Evolutionary conservation across 2,113 vertebrate species (phyloP).

Genomic region (Penelope pileata): DNA sequence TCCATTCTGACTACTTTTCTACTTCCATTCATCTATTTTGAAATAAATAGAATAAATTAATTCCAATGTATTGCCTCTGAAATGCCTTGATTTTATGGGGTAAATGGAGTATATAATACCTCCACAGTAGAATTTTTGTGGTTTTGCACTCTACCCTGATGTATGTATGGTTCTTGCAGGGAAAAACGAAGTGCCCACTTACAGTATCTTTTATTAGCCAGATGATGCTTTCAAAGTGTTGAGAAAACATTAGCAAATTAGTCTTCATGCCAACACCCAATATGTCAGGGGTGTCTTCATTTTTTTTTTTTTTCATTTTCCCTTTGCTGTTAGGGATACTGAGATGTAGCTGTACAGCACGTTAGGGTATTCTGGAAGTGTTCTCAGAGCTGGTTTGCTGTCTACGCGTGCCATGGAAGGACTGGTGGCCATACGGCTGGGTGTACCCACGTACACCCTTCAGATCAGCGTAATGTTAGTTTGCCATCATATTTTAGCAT

Average conservation of each 20-base stretch:
- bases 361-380: background rate
- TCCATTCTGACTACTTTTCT: background rate
- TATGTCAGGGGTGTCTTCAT: background rate
- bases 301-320: background rate
- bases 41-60: background rate
- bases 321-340: background rate
- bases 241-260: background rate
- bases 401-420: background rate
- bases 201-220: background rate
- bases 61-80: background rate
- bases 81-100: background rate
- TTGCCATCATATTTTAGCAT: background rate
- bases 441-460: background rate
- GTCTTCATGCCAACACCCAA: background rate
- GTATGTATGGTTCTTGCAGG: background rate
- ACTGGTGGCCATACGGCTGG: background rate
- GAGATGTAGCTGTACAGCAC: background rate
- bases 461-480: background rate
- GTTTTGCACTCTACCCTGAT: background rate
- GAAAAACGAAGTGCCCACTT: background rate
- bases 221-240: background rate
- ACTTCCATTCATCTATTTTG: background rate
- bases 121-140: background rate
- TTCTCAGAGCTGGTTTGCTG: background rate
- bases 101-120: background rate